Percentiles rank a stretch among this genome's conserved stretches.
phyloP scores from a whole-genome alignment of 2,888 invertebrate genomes.

The Amphipoea oculea region DNA sequence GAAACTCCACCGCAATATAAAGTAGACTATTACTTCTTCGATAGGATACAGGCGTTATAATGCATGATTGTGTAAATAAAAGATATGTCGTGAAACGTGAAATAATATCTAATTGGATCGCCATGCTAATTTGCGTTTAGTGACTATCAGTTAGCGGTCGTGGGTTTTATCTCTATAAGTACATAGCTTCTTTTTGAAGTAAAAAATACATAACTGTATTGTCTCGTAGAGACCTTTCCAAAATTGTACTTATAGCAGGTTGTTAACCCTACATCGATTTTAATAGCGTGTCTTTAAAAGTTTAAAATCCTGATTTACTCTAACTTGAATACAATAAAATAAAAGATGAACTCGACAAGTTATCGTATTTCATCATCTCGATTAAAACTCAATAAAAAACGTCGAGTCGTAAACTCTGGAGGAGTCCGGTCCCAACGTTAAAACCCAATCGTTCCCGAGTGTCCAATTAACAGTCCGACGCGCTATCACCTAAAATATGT shows the following conservation, averaged over 20 bases:
- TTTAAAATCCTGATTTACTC: conserved; percentile 25
- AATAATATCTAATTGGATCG: conserved; percentile 6
- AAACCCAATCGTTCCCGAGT: conserved; percentile 48
- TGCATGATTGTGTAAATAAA: conserved; percentile 22
- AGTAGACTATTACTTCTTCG: background rate
- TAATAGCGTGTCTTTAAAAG: conserved; percentile 4
- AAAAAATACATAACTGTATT: conserved; percentile 5
- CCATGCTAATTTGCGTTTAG: conserved; percentile 11
- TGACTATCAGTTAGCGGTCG: conserved; percentile 8
- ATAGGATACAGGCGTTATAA: background rate
- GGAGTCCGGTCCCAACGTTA: conserved; percentile 48
- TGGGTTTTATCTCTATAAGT: background rate
- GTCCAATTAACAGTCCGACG: conserved; percentile 62
- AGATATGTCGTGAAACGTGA: conserved; percentile 5
- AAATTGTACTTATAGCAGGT: conserved; percentile 6
- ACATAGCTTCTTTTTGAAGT: background rate
- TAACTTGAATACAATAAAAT: conserved; percentile 18
- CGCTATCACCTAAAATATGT: conserved; percentile 66
- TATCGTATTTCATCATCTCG: conserved; percentile 48
- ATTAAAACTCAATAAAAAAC: conserved; percentile 59
- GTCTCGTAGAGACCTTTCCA: background rate
- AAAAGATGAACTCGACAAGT: conserved; percentile 27
- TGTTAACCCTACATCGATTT: conserved; percentile 23
- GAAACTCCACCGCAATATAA: background rate
- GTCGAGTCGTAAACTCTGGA: conserved; percentile 56